Evolutionary conservation across 1,140 invertebrate species (phyloP), one percentile per base, ranked within the genome.

Genomic region (Tenebrio molitor): DNA sequence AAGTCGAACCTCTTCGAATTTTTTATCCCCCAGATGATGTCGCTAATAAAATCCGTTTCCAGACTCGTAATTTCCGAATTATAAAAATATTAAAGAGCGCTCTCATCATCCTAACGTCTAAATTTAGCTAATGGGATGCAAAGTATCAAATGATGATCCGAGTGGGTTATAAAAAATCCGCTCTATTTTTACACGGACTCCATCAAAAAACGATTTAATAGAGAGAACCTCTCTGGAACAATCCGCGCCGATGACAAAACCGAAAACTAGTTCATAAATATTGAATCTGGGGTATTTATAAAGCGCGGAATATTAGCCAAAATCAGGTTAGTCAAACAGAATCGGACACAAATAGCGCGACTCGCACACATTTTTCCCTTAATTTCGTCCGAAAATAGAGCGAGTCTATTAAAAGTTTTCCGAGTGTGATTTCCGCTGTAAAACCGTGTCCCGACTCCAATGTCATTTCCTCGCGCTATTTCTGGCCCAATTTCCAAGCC

Each of bases 51-150:
- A n/a, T n/a, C n/a, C n/a, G n/a, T n/a, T n/a, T n/a, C n/a, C n/a
- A n/a, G 16, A 16, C 1, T 17, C 7, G 23, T 19, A 50, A 50
- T 50, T 21, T 50, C 17, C 44, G 4, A 50, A 50, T 50, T 21
- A 50, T 17, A 50, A 50, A 50, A 50, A 50, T 50, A 50, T 50
- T 50, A n/a, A n/a, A n/a, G n/a, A 50, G n/a, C 15, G 6, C 16
- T 33, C 10, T 50, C 44, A 50, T 50, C 44, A 33, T 19, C 44
- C 19, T n/a, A 12, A 50, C 19, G 17, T 50, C 44, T 50, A 50
- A 50, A 50, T 50, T 50, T 50, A 50, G 16, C 19, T 21, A 17
- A 50, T 21, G 44, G 17, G 44, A 50, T 50, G 44, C 44, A 50
- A 50, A 50, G 16, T 50, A 50, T 50, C n/a, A 50, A 21, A 50